Evolutionary conservation across 2,797 vertebrate genomes (phyloP), one percentile per base, ranked within the genome.

Genomic region (Ambastaia sidthimunki): DNA sequence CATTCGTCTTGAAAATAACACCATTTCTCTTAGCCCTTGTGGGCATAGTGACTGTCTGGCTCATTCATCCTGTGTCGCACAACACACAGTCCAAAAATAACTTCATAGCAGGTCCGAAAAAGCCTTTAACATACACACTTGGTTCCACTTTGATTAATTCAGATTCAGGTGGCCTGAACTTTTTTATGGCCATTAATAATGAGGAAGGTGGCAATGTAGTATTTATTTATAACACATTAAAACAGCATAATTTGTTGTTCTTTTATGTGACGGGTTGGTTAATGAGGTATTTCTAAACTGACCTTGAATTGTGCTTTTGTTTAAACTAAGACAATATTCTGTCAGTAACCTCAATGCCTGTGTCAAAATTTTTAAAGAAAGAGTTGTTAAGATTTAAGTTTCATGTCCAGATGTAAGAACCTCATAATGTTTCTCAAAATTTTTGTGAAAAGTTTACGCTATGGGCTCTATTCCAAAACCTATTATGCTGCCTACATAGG

Each of bases 1-100:
- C 92, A 93, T 94, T 92, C 90, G 89, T 94, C 92, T 93, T 91
- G 91, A 90, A 91, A 93, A 93, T 93, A 91, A 92, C 89, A 86
- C 92, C 91, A 92, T 93, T 86, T 82, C 81, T 87, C 80, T 85
- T 83, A 78, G 81, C 86, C 88, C 90, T 90, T 77, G 86, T 90
- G 90, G 90, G 89, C 90, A 87, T 87, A 87, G 86, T 85, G 90
- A 88, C 88, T 88, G 88, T 86, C 82, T 85, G 85, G 85, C 85
- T 90, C 90, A 91, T 93, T 80, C 80, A 83, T 86, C 78, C 77
- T 69, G 52, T 68, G 3, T 69, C 34, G 12, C 67, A 48, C 55
- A 57, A 37, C 62, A 44, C 59, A 76, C 31, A 41, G 62, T 50
- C 74, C 50, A 55, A 50, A 34, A 44, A 57, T 57, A 55, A 67